Base-by-base conservation (phyloP, 2,888 invertebrate species). In the Mythimna vitellina region DNA sequence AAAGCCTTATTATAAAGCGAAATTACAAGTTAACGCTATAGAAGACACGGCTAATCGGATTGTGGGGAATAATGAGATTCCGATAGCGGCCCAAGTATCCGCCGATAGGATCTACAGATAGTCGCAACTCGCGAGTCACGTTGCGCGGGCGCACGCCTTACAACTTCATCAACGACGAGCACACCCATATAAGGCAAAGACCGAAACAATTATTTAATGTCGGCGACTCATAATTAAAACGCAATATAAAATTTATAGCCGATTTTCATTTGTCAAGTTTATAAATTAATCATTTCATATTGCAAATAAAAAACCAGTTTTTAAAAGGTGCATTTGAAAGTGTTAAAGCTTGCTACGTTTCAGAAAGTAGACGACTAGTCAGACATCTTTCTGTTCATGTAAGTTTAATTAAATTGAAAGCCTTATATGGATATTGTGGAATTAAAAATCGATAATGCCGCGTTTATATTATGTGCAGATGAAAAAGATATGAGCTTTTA, bases 1-100 rank as follows among this genome's bases (percentile, higher is more conserved):
- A 78, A 78, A 86, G 83, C 78, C 79, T 86, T 82, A 87, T 76
- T 79, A 78, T 81, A 73, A 87, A 78, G 73, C 72, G 65, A 83
- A 81, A 86, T 86, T 86, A 87, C 87, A 80, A 84, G 83, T 83
- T 83, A 86, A 89, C 87, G 84, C 85, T 78, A 76, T 80, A 84
- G 84, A 86, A 88, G 86, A 89, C 88, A 88, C 83, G 86, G 77
- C 83, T 91, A 92, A 92, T 92, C 92, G 90, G 88, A 92, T 92
- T 88, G 90, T 86, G 84, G 80, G 88, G 89, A 89, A 90, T 91
- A 90, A 91, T 89, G 89, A 91, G 91, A 91, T 89, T 85, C 89
- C 84, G 91, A 91, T 91, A 89, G 86, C 80, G 85, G 74, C 70
- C 86, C 79, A 86, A 87, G 86, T 89, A 90, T 88, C 88, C 85